These are phyloP conservation scores for Miniopterus natalensis DNA, from an alignment of 2,113 vertebrate genomes.

Conservation along the genomic window DNA sequence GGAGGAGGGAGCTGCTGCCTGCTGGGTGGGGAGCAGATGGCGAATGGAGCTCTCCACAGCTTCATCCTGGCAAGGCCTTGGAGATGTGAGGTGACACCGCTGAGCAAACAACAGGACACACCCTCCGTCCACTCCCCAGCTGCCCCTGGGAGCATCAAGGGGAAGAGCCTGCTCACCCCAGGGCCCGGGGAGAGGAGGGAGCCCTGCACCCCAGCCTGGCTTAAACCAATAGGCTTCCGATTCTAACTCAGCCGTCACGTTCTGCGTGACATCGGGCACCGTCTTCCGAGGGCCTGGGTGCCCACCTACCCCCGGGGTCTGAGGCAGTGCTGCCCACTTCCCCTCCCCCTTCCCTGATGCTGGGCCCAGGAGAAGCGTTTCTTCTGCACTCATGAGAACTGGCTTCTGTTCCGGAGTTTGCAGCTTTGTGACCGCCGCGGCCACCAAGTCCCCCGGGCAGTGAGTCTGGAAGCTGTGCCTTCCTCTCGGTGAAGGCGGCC, in stretches of 20 bases:
- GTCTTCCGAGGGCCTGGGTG: neutral
- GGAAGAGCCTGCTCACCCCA: neutral
- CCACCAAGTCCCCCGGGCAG: neutral
- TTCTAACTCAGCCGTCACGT: neutral
- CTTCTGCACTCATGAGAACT: constrained; percentile 23
- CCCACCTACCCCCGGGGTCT: neutral
- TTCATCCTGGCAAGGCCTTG: neutral
- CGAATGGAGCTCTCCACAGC: neutral
- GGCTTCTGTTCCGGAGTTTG: constrained; percentile 21
- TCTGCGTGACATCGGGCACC: neutral
- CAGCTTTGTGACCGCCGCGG: neutral
- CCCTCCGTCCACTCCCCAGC: constrained; percentile 60
- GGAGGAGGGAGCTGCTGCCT: neutral
- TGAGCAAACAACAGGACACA: constrained; percentile 62
- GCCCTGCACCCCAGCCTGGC: neutral
- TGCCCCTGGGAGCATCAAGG: constrained; percentile 6
- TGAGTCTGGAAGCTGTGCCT: neutral
- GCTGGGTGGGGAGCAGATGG: constrained; percentile 66
- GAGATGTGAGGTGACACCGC: neutral
- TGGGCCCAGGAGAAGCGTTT: neutral
- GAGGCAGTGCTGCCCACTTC: neutral
- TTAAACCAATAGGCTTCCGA: neutral
- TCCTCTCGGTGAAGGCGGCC: neutral
- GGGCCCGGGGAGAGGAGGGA: neutral
- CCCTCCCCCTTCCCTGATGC: neutral